A percentile compares a stretch with the other conserved stretches of the same genome.
Conservation (phyloP, 2,888 invertebrate species). For the Stenodera caucasica region DNA sequence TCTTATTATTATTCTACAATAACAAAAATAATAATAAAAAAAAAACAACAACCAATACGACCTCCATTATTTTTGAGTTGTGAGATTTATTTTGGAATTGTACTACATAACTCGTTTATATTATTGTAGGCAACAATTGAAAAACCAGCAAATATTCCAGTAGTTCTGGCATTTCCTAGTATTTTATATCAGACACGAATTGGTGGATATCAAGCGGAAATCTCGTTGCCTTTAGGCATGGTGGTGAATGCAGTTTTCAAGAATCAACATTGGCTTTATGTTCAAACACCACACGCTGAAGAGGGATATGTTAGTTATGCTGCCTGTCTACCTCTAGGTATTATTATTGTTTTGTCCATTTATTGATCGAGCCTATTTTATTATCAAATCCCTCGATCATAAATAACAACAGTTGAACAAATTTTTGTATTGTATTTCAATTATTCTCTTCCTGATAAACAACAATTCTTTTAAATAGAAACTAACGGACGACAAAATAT, state of each 20-base stretch:
- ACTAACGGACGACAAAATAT: slow-evolving; percentile 4
- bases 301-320: slow-evolving; percentile 80
- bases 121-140: slow-evolving; percentile 70
- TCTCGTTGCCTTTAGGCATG: slow-evolving; percentile 75
- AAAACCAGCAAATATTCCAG: slow-evolving; percentile 82
- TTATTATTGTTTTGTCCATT: neutral
- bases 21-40: slow-evolving; percentile 12
- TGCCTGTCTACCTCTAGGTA: slow-evolving; percentile 75
- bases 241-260: slow-evolving; percentile 87
- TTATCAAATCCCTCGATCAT: neutral
- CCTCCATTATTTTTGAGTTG: too few species aligned
- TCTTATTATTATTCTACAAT: neutral
- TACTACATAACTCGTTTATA: neutral
- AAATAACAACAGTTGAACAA: neutral
- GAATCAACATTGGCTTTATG: slow-evolving; percentile 82
- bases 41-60: neutral
- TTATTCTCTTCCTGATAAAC: slow-evolving; percentile 7
- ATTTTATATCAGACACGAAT: slow-evolving; percentile 73
- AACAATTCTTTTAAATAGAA: neutral
- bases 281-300: slow-evolving; percentile 81
- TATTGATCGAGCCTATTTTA: too few species aligned
- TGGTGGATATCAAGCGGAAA: slow-evolving; percentile 69
- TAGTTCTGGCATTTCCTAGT: slow-evolving; percentile 75
- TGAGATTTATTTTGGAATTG: neutral
- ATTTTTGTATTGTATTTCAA: neutral